phyloP scores from a whole-genome alignment of 2,797 vertebrate species.

The Ispidina picta region DNA sequence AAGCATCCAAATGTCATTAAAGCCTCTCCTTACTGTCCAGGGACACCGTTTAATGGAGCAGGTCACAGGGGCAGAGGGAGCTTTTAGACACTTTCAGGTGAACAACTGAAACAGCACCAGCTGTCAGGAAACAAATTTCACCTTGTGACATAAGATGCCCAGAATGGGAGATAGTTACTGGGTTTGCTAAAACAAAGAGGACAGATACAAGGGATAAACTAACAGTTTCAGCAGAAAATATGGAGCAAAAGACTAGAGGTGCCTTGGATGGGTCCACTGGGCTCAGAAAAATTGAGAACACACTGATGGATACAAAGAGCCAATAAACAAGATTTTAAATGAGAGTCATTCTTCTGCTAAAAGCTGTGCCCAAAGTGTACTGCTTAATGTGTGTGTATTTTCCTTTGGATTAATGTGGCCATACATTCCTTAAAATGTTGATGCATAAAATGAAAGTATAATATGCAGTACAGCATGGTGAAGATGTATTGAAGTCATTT shows the following conservation, averaged over 20 bases:
- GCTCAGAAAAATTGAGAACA: background rate
- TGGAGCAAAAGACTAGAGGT: background rate
- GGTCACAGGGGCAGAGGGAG: background rate
- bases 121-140: background rate
- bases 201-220: background rate
- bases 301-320: background rate
- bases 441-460: background rate
- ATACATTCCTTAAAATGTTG: background rate
- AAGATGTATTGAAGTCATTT: background rate
- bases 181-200: background rate
- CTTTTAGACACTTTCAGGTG: background rate
- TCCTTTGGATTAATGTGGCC: background rate
- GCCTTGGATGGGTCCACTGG: accelerated
- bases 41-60: background rate
- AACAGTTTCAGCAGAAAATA: background rate
- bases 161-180: background rate
- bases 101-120: background rate
- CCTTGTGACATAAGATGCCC: background rate
- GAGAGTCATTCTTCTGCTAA: background rate
- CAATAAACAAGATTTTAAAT: background rate
- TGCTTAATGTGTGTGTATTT: background rate
- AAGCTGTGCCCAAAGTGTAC: background rate
- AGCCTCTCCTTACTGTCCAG: background rate
- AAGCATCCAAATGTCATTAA: background rate
- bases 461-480: background rate